These are phyloP conservation scores for Lacerta bilineata DNA, from an alignment of 2,797 vertebrate species.

Conservation along the genomic window DNA sequence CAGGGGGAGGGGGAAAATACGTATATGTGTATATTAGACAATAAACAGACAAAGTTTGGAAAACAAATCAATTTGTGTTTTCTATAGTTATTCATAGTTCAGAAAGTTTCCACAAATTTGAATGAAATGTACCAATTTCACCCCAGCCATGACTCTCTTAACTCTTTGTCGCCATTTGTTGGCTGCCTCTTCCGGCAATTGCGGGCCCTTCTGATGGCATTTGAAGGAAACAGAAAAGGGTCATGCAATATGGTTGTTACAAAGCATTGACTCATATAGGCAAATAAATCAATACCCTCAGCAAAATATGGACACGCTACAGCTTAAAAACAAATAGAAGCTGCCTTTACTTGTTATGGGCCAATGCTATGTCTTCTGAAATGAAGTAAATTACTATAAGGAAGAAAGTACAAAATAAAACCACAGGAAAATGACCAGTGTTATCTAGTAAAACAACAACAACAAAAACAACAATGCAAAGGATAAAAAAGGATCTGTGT, in stretches of 20 bases:
- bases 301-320: slow-evolving; percentile 19
- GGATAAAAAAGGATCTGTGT: neutral
- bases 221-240: slow-evolving; percentile 77
- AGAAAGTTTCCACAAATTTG: slow-evolving; percentile 68
- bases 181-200: slow-evolving; percentile 80
- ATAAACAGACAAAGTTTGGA: slow-evolving; percentile 54
- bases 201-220: slow-evolving; percentile 80
- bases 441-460: slow-evolving; percentile 12
- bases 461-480: neutral
- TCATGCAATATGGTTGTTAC: slow-evolving; percentile 60
- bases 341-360: slow-evolving; percentile 18
- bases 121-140: slow-evolving; percentile 87
- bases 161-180: slow-evolving; percentile 89
- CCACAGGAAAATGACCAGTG: neutral
- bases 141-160: slow-evolving; percentile 87
- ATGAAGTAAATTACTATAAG: slow-evolving; percentile 44
- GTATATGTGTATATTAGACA: slow-evolving; percentile 63
- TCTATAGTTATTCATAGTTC: slow-evolving; percentile 73
- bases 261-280: slow-evolving; percentile 49
- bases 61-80: slow-evolving; percentile 45
- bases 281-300: slow-evolving; percentile 50
- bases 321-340: slow-evolving; percentile 40
- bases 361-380: slow-evolving; percentile 16
- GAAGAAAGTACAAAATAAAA: neutral
- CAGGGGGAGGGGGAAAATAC: slow-evolving; percentile 45